A percentile compares a stretch with the other conserved stretches of the same genome.
These are phyloP conservation scores for Micoletzkya japonica DNA, from an alignment of 2,888 invertebrate genomes.

Conservation along the genomic window DNA sequence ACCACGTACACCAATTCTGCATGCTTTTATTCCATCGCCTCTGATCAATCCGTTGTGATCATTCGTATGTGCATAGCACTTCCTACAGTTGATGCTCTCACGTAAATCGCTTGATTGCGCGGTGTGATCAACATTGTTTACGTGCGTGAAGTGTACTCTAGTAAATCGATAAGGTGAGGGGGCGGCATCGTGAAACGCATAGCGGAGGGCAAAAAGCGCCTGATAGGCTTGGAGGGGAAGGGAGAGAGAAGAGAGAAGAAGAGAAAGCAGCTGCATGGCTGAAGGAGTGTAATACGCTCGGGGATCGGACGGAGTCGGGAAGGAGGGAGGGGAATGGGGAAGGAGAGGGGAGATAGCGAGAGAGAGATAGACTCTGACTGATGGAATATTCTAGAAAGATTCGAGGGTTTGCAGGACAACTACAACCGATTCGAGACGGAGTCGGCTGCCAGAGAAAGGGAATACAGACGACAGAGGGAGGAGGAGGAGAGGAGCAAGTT, in stretches of 20 bases:
- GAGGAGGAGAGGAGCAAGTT: slow-evolving; percentile 51
- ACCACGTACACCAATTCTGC: too few species aligned
- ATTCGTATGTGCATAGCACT: too few species aligned
- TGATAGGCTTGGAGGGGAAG: slow-evolving; percentile 11
- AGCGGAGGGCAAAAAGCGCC: slow-evolving; percentile 17
- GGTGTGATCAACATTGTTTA: too few species aligned
- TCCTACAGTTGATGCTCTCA: too few species aligned
- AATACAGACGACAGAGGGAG: slow-evolving; percentile 24
- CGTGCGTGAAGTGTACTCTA: background rate
- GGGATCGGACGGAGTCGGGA: slow-evolving; percentile 10
- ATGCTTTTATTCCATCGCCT: too few species aligned
- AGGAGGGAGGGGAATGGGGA: slow-evolving; percentile 11
- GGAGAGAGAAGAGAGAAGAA: slow-evolving; percentile 8
- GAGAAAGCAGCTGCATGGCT: slow-evolving; percentile 23
- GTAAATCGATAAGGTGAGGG: background rate
- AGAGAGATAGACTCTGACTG: background rate
- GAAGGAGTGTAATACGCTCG: slow-evolving; percentile 8
- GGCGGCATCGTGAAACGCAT: background rate
- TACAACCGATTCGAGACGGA: slow-evolving; percentile 62
- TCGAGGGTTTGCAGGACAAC: slow-evolving; percentile 48
- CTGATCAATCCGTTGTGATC: too few species aligned
- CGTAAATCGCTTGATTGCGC: too few species aligned
- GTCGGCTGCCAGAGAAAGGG: slow-evolving; percentile 35
- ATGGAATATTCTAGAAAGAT: background rate
- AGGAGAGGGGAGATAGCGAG: background rate